Evolutionary conservation across 2,888 invertebrate genomes (phyloP), one percentile per base, ranked within the genome.

Genomic region (Scaptomyza parva): DNA sequence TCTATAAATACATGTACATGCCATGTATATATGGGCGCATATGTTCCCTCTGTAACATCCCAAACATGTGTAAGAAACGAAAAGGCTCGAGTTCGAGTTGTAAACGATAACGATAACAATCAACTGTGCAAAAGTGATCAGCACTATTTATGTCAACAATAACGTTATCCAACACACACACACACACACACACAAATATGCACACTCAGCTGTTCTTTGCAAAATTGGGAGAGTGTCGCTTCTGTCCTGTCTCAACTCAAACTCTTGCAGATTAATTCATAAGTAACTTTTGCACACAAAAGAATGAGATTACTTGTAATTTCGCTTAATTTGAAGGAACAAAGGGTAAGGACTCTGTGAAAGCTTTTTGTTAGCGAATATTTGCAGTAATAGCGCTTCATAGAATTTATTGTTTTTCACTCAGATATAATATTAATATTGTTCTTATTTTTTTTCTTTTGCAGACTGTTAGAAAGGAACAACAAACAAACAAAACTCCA

Each of bases 381-480:
- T 26, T 24, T 8, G 8, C 28, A 28, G 9, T 28, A 28, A 28
- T n/a, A n/a, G n/a, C n/a, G n/a, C n/a, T 28, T 28, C 2, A 28
- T 9, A 28, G 0, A 33, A 17, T 9, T 17, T 9, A 17, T n/a
- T n/a, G 30, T 17, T 9, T 18, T 18, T 11, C 3, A 41, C 62
- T 40, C 48, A 37, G 33, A 59, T 48, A 39, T 45, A 52, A 11
- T 28, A 20, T 26, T 33, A 24, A 35, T 44, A 37, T 17, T 17
- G 11, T 11, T 24, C 2, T 30, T 7, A 0, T n/a, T 37, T 37
- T 18, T 41, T 47, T 39, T 8, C 30, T 8, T 0, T 71, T 60
- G 14, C 77, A 81, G 80, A 81, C 80, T 81, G 86, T 68, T 73
- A 76, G 59, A 63, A 78, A 78, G 77, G 72, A 79, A 87, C 60